Conservation (phyloP, 2,797 vertebrate species). For the Octomys mimax region DNA sequence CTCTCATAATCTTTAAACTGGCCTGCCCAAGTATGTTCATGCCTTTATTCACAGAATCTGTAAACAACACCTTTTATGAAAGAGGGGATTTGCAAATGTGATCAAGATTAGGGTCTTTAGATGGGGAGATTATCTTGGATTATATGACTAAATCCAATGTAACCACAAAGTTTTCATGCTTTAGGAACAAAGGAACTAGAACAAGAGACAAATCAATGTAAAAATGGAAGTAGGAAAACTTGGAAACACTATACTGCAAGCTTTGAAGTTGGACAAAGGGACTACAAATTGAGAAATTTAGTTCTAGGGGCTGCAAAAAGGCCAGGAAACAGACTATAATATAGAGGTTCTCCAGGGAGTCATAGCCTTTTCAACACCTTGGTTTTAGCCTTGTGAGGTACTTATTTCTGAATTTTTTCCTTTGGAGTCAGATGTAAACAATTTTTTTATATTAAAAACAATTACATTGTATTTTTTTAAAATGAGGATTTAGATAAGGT, state of each 20-base stretch:
- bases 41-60: not conserved
- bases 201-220: not conserved
- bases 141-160: not conserved
- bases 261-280: constrained; percentile 17
- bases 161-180: not conserved
- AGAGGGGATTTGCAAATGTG: not conserved
- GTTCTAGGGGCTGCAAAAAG: not conserved
- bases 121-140: not conserved
- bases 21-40: not conserved
- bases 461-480: not conserved
- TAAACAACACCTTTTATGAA: not conserved
- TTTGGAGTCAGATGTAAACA: constrained; percentile 26
- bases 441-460: not conserved
- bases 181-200: not conserved
- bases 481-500: not conserved
- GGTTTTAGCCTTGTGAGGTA: not conserved
- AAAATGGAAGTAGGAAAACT: not conserved
- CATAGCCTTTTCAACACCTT: not conserved
- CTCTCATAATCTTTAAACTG: not conserved
- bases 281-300: not conserved
- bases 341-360: not conserved
- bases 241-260: not conserved
- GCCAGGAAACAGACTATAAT: not conserved
- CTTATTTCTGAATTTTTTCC: not conserved
- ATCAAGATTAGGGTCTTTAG: not conserved